Percentiles rank a stretch among this genome's conserved stretches.
These are phyloP conservation scores for Anarhynchus alexandrinus DNA, from an alignment of 2,113 vertebrate genomes.

Conservation along the genomic window DNA sequence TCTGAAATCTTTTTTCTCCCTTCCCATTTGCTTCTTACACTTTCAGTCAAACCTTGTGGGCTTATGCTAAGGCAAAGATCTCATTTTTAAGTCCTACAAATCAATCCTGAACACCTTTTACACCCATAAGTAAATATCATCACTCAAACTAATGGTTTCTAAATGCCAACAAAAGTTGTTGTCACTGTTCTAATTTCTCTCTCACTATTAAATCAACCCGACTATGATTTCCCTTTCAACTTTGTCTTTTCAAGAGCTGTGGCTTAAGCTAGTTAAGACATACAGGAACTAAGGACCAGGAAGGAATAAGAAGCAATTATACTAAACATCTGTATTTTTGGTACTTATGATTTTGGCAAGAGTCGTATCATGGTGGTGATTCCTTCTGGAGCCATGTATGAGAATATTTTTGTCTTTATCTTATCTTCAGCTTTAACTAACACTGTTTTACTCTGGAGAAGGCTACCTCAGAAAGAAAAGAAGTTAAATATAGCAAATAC, in stretches of 20 bases:
- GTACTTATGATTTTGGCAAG: neutral
- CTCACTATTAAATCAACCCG: neutral
- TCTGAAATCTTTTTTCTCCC: neutral
- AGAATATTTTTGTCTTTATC: neutral
- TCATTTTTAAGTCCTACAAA: neutral
- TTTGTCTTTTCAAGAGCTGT: neutral
- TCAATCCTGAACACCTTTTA: neutral
- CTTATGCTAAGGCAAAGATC: neutral
- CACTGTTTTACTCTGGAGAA: neutral
- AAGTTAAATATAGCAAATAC: neutral
- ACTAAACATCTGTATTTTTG: neutral
- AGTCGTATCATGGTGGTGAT: neutral
- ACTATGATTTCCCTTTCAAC: neutral
- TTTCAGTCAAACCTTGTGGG: neutral
- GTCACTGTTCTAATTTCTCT: neutral
- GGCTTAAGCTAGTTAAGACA: neutral
- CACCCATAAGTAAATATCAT: neutral
- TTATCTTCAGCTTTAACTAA: neutral
- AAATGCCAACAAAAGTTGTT: neutral
- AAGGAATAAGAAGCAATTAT: neutral
- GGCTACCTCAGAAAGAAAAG: neutral
- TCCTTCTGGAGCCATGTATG: neutral
- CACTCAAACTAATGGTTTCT: neutral
- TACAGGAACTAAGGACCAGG: neutral
- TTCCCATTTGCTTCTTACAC: neutral